Base-by-base conservation (phyloP, 2,888 invertebrate genomes). In the Lochmaea crataegi region DNA sequence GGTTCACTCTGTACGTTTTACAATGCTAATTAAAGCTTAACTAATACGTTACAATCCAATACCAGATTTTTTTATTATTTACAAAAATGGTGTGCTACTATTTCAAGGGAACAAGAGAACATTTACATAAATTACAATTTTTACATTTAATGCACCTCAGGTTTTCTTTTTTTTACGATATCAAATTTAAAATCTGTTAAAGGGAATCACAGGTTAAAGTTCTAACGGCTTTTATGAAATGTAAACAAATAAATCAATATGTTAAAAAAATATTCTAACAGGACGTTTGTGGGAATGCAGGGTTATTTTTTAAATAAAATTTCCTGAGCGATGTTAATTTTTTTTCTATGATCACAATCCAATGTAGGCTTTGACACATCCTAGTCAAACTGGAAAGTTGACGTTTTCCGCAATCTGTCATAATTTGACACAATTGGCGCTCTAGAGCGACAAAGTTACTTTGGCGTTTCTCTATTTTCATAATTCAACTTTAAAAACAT, bases 91-190 rank as follows among this genome's bases (percentile, higher is more conserved):
- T 70, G 73, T 73, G 70, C 70, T 63, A 66, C 69, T 63, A 61
- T 61, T 69, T 48, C 56, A 73, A 73, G 61, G 45, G 68, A 68
- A 68, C 68, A 48, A 68, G 56, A 51, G 63, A 64, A 74, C 71
- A 71, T 74, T 71, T 74, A 74, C 74, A 74, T 68, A 65, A 71
- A 74, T 71, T 71, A 74, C 74, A 71, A 53, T 71, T 71, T 70
- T 70, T 70, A 70, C 64, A 74, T 68, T 71, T 74, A 53, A 51
- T 74, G 65, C 71, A 60, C 71, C 65, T 65, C 71, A 18, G 65
- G 45, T 48, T 73, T 61, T 53, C 53, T 18, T 53, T 53, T 53
- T 60, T 22, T 61, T 61, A 74, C 74, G 71, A 71, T 74, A 67
- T 64, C 67, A 60, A 74, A 74, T 64, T 71, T 68, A 65, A 73